A percentile compares a stretch with the other conserved stretches of the same genome.
Evolutionary conservation across 2,113 vertebrate genomes (phyloP).

Genomic region (Corythornis vintsioides): DNA sequence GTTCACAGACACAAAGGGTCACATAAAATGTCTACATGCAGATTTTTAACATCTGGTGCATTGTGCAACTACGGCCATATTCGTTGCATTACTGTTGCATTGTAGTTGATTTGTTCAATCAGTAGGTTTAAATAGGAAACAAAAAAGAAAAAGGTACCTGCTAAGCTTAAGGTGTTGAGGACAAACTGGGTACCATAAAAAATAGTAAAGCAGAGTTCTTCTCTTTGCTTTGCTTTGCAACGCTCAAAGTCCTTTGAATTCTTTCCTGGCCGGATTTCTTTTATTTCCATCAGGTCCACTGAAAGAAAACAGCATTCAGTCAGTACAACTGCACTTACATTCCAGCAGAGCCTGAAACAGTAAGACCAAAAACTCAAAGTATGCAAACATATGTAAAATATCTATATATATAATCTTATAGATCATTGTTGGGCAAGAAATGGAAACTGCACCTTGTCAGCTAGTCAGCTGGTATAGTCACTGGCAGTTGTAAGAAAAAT

Average conservation of each 20-base stretch:
- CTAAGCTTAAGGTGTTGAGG: conserved; percentile 92
- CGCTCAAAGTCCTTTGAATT: conserved; percentile 96
- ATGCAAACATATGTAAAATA: not conserved
- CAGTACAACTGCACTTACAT: not conserved
- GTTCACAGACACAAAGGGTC: not conserved
- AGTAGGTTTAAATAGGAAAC: not conserved
- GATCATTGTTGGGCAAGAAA: not conserved
- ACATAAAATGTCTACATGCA: not conserved
- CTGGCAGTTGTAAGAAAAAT: not conserved
- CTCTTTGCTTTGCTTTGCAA: conserved; percentile 84
- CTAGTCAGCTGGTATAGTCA: not conserved
- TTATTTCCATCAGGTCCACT: conserved; percentile 96
- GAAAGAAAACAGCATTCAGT: conserved; percentile 50
- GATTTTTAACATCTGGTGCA: not conserved
- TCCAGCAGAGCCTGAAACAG: not conserved
- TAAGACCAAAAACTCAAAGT: not conserved
- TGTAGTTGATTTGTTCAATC: not conserved
- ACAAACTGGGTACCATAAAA: conserved; percentile 93
- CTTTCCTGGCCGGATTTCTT: conserved; percentile 90
- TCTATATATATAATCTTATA: not conserved
- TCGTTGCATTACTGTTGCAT: not conserved
- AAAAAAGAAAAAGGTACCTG: conserved; percentile 75
- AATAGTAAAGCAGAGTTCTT: conserved; percentile 89
- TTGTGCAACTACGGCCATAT: not conserved
- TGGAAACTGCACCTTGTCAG: not conserved